Conservation (phyloP, 2,888 invertebrate genomes). For the Drosophila crucigera region DNA sequence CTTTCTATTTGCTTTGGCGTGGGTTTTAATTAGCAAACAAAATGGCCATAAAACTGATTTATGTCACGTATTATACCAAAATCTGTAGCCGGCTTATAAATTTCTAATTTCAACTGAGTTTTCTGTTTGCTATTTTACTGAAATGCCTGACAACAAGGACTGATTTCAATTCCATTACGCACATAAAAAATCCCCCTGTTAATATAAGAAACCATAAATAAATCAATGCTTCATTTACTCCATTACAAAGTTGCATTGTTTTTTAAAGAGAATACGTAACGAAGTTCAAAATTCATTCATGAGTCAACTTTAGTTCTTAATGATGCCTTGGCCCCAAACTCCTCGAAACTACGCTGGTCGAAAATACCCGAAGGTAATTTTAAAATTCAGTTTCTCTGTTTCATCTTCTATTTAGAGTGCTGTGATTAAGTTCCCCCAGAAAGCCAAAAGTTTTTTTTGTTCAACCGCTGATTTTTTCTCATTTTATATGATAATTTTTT, state of each 20-base stretch:
- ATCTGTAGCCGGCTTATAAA: constrained; percentile 35
- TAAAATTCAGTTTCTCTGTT: constrained; percentile 46
- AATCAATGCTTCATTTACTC: not conserved
- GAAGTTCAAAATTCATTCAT: constrained; percentile 54
- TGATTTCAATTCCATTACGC: constrained; percentile 33
- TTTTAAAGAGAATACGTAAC: constrained; percentile 11
- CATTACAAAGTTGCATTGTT: constrained; percentile 7
- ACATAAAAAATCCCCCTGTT: not conserved
- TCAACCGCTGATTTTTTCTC: constrained; percentile 26
- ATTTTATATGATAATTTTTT: constrained; percentile 17
- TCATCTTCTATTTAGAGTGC: constrained; percentile 73
- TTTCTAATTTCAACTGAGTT: constrained; percentile 49
- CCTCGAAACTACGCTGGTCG: constrained; percentile 13
- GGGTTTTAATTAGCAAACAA: constrained; percentile 63
- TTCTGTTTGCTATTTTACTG: constrained; percentile 12
- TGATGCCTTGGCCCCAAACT: constrained; percentile 20
- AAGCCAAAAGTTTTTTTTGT: constrained; percentile 28
- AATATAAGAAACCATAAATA: not conserved
- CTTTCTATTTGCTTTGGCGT: constrained; percentile 67
- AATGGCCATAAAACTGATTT: constrained; percentile 67
- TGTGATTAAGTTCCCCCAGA: constrained; percentile 69
- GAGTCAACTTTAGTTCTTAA: constrained; percentile 52
- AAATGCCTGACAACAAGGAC: constrained; percentile 17
- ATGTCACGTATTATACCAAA: constrained; percentile 61
- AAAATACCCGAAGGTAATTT: constrained; percentile 39